Conservation (phyloP, 2,797 vertebrate species). For the Myotis findleyi region DNA sequence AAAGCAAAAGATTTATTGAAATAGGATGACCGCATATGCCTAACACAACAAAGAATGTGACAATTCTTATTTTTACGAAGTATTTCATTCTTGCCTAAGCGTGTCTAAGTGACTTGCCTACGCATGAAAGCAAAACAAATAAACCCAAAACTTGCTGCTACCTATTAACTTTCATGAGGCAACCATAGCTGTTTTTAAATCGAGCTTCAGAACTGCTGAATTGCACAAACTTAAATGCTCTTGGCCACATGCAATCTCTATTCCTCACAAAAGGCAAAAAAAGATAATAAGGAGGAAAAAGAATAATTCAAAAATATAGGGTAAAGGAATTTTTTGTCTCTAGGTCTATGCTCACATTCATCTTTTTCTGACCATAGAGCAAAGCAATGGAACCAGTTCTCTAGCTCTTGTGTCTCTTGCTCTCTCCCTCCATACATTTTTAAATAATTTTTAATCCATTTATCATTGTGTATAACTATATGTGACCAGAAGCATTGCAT, state of each 20-base stretch:
- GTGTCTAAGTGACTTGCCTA: not conserved
- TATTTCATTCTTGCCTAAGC: constrained; percentile 23
- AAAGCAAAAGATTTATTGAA: constrained; percentile 62
- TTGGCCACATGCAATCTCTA: not conserved
- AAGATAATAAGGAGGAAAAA: not conserved
- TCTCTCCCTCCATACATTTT: not conserved
- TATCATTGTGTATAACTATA: not conserved
- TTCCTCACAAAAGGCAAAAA: not conserved
- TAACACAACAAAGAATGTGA: not conserved
- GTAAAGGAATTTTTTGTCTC: not conserved
- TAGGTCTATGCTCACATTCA: not conserved
- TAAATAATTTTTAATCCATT: not conserved
- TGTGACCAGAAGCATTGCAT: not conserved
- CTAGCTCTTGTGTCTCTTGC: not conserved
- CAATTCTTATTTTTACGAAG: not conserved
- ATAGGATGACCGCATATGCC: not conserved
- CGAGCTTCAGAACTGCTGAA: not conserved
- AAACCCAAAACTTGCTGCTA: not conserved
- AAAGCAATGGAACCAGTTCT: not conserved
- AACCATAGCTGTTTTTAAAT: not conserved
- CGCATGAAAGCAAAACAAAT: not conserved
- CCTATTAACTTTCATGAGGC: not conserved
- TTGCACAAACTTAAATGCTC: not conserved
- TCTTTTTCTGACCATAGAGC: not conserved
- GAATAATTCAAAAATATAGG: constrained; percentile 10